Evolutionary conservation across 2,113 vertebrate species (phyloP).

Genomic region (Calypte anna): DNA sequence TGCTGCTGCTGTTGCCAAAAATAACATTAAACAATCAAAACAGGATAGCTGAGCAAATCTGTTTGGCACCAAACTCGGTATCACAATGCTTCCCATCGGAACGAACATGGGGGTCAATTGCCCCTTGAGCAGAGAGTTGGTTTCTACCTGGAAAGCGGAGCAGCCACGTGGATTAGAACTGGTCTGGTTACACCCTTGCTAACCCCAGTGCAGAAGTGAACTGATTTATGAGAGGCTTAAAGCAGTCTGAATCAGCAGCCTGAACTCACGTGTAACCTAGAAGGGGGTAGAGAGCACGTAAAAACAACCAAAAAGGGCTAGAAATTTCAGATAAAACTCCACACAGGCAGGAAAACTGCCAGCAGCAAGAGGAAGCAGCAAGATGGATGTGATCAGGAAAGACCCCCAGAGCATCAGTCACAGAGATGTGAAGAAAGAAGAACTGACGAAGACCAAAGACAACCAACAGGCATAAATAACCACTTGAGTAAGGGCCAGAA

Average conservation of each 20-base stretch:
- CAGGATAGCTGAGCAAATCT: neutral
- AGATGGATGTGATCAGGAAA: slow-evolving; percentile 20
- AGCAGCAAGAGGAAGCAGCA: slow-evolving; percentile 12
- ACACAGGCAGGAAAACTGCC: neutral
- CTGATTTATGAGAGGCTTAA: slow-evolving; percentile 1
- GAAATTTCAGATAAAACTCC: neutral
- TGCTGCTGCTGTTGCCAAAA: neutral
- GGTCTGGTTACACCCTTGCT: neutral
- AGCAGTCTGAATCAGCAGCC: neutral
- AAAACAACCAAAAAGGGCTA: neutral
- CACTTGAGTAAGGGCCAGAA: neutral
- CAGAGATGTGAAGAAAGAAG: neutral
- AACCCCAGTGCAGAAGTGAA: neutral
- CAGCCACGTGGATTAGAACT: neutral
- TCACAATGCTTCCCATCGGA: neutral
- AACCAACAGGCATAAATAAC: neutral
- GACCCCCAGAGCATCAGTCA: neutral
- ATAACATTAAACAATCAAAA: neutral
- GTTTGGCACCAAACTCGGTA: neutral
- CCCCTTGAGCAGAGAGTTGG: neutral
- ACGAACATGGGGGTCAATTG: neutral
- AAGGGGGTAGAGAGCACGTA: neutral
- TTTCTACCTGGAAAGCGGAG: neutral
- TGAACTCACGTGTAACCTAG: neutral
- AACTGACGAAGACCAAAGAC: neutral